Conservation (phyloP, 2,888 invertebrate species). For the Seira sanloemensis region DNA sequence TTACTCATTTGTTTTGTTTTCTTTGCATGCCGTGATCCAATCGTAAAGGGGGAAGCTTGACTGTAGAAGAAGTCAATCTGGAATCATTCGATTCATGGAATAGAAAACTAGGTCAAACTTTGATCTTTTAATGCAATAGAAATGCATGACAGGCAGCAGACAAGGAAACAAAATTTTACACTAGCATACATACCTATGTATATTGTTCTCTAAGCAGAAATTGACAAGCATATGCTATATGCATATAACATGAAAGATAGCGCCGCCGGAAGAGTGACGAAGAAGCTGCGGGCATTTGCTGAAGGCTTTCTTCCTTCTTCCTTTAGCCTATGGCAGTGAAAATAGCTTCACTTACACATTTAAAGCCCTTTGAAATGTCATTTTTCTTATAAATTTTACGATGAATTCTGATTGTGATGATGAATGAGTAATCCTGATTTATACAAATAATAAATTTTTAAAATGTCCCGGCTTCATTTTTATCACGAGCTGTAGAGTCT, state of each 20-base stretch:
- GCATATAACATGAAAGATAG: background rate
- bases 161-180: background rate
- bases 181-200: background rate
- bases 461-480: too few species aligned
- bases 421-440: too few species aligned
- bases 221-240: background rate
- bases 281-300: background rate
- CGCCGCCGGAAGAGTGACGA: too few species aligned
- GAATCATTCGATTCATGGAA: background rate
- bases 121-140: slow-evolving; percentile 14
- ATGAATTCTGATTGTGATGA: too few species aligned
- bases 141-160: background rate
- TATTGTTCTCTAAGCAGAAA: background rate
- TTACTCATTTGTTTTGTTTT: background rate
- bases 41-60: background rate
- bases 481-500: too few species aligned
- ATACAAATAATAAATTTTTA: too few species aligned
- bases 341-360: too few species aligned
- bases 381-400: too few species aligned
- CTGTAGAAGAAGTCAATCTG: background rate
- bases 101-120: background rate
- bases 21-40: background rate
- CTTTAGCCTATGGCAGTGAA: background rate
- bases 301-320: too few species aligned
- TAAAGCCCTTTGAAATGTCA: too few species aligned